These are phyloP conservation scores for Engystomops pustulosus DNA, from an alignment of 2,113 vertebrate genomes.

Conservation along the genomic window DNA sequence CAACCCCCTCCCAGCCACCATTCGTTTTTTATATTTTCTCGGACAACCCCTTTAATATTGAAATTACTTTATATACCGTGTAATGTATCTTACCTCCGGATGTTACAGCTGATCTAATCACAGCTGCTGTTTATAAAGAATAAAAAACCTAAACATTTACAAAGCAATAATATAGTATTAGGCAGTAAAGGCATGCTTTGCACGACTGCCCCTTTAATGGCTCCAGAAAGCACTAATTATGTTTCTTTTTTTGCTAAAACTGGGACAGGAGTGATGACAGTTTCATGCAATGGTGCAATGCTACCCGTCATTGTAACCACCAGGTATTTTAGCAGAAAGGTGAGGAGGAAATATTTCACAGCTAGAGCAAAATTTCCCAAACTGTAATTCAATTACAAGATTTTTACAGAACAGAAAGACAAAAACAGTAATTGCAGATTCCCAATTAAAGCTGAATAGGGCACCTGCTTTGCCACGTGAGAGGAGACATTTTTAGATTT, in stretches of 20 bases:
- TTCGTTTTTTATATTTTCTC: too few species aligned
- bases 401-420: neutral
- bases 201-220: neutral
- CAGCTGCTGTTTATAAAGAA: neutral
- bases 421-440: neutral
- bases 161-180: neutral
- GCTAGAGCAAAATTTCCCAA: neutral
- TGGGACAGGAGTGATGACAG: too few species aligned
- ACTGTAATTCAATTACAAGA: conserved; percentile 20
- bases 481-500: neutral
- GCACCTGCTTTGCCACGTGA: neutral
- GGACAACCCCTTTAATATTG: too few species aligned
- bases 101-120: neutral
- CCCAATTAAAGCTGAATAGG: neutral
- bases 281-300: neutral
- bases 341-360: neutral
- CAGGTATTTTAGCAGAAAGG: neutral
- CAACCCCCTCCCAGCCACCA: too few species aligned
- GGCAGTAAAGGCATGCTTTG: neutral
- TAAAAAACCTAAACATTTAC: neutral
- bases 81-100: neutral
- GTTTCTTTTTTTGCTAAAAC: neutral
- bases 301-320: neutral
- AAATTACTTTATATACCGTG: too few species aligned
- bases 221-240: neutral